Evolutionary conservation across 1,140 invertebrate genomes (phyloP).

Genomic region (Nautilus pompilius): DNA sequence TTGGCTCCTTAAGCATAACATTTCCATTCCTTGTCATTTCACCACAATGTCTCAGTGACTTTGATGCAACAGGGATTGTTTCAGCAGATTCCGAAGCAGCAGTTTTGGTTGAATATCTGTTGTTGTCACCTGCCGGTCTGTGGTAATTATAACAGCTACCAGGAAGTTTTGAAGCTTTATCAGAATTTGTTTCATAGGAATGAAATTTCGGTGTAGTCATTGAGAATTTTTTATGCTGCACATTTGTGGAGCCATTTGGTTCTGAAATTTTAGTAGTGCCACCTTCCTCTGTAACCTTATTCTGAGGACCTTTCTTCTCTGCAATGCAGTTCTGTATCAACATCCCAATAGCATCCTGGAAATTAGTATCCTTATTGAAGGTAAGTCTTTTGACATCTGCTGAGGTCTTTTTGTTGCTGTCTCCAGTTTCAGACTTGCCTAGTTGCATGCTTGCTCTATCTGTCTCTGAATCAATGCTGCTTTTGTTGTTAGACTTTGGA

Average conservation of each 20-base stretch:
- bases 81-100: background rate
- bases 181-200: background rate
- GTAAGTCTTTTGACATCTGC: background rate
- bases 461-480: background rate
- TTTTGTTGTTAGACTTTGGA: background rate
- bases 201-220: background rate
- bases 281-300: background rate
- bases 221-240: background rate
- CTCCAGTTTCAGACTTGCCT: background rate
- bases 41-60: background rate
- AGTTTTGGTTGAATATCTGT: too few relatives aligned
- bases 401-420: background rate
- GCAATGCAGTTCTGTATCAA: background rate
- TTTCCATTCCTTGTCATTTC: background rate
- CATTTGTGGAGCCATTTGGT: background rate
- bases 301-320: background rate
- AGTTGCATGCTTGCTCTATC: background rate
- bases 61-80: background rate
- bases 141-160: background rate
- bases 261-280: background rate
- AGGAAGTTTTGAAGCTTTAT: background rate
- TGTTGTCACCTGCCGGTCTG: background rate
- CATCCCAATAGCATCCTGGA: background rate
- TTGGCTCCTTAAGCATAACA: background rate
- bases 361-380: slow-evolving; percentile 1